Conservation (phyloP, 1,140 invertebrate genomes). For the Drosophila murphyi region DNA sequence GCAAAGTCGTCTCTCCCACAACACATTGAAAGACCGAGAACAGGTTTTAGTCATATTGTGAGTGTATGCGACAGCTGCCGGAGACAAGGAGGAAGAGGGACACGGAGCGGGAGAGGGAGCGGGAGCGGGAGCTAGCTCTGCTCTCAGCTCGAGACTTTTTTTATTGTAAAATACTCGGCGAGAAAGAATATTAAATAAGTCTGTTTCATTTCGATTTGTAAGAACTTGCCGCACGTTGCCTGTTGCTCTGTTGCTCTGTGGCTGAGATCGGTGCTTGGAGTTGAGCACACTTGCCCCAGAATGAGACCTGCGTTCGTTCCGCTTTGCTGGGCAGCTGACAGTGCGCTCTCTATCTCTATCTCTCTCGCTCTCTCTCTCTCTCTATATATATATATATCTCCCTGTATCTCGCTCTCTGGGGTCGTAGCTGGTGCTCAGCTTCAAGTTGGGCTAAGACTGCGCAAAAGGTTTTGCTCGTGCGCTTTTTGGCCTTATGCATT, state of each 20-base stretch:
- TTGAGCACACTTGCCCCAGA: constrained; percentile 37
- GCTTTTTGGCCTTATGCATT: constrained; percentile 75
- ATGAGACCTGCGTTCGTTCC: constrained; percentile 63
- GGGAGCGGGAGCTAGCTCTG: background rate
- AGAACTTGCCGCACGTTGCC: constrained; percentile 67
- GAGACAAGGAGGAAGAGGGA: background rate
- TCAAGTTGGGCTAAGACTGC: constrained; percentile 64
- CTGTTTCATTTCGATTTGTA: constrained; percentile 78
- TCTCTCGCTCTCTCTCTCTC: constrained; percentile 40
- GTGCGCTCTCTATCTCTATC: constrained; percentile 46
- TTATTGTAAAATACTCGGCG: constrained; percentile 28
- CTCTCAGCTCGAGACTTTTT: constrained; percentile 19
- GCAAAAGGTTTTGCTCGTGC: constrained; percentile 73
- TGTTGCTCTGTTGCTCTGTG: constrained; percentile 26
- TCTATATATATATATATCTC: background rate
- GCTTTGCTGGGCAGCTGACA: constrained; percentile 77
- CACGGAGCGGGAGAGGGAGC: constrained; percentile 1
- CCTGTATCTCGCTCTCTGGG: constrained; percentile 10
- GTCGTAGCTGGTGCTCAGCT: constrained; percentile 25
- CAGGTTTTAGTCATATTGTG: constrained; percentile 57
- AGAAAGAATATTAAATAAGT: constrained; percentile 77
- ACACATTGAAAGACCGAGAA: constrained; percentile 67
- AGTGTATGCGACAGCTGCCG: constrained; percentile 23
- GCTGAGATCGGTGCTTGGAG: constrained; percentile 24
- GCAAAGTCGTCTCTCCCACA: constrained; percentile 80